Evolutionary conservation across 1,140 invertebrate species (phyloP).

Genomic region (Drosophila aff.): DNA sequence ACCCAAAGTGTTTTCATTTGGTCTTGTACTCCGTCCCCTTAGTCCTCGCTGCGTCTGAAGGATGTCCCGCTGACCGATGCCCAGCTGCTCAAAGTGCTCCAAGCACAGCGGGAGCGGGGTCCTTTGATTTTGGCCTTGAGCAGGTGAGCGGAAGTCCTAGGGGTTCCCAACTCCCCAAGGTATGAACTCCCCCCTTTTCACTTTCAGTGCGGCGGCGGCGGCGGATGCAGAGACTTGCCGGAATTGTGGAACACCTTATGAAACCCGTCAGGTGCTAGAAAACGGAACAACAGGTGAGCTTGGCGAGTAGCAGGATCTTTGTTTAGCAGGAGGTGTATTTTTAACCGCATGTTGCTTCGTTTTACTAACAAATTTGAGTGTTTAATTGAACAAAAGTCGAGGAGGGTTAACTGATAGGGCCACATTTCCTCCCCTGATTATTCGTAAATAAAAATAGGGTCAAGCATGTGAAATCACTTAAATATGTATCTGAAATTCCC

Average conservation of each 20-base stretch:
- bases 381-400: background rate
- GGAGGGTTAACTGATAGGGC: background rate
- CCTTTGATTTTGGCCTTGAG: conserved; percentile 74
- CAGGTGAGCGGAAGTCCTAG: conserved; percentile 59
- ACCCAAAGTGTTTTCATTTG: conserved; percentile 26
- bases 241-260: conserved; percentile 69
- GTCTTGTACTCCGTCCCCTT: conserved; percentile 1
- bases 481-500: background rate
- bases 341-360: conserved; percentile 14
- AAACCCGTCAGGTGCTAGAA: conserved; percentile 29
- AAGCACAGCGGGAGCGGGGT: conserved; percentile 67
- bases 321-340: background rate
- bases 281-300: conserved; percentile 55
- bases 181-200: conserved; percentile 3
- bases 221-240: conserved; percentile 33
- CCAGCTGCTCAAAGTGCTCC: conserved; percentile 67
- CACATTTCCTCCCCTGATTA: conserved; percentile 15
- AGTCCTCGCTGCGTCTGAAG: conserved; percentile 72
- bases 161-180: background rate
- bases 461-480: background rate
- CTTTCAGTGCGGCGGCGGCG: conserved; percentile 36
- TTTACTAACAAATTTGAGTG: conserved; percentile 8
- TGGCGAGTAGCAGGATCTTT: background rate
- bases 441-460: background rate
- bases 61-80: conserved; percentile 63